Base-by-base conservation (phyloP, 2,888 invertebrate species). In the Epinotia nisella region DNA sequence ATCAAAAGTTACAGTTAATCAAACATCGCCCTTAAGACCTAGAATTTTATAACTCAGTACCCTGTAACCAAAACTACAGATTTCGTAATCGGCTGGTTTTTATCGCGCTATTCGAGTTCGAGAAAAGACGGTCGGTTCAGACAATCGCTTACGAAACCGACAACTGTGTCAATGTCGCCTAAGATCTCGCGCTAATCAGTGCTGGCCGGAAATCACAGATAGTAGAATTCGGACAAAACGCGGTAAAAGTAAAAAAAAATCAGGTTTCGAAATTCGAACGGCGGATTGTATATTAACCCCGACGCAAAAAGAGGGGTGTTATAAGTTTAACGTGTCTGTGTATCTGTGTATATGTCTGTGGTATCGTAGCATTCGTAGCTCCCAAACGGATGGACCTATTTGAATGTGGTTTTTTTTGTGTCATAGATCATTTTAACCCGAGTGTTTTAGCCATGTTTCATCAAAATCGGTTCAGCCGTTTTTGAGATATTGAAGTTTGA, bases 111-210 rank as follows among this genome's bases (percentile, higher is more conserved):
- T 72, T 72, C 67, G 72, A 59, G 67, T 62, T 72, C 61, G 61
- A 72, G 67, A 67, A 72, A 72, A 72, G 72, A 72, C 72, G 72
- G 72, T 61, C 70, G 45, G 62, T 70, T 49, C 74, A 74, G 84
- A 84, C 85, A 87, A 86, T 84, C 85, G 81, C 82, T 89, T 89
- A 89, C 89, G 86, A 87, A 83, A 88, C 83, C 79, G 79, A 78
- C 81, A 89, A 84, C 84, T 87, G 84, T 89, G 90, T 89, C 89
- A 89, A 89, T 89, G 89, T 88, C 89, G 81, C 62, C 76, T 70
- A 70, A 66, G 65, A 73, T 75, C 72, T 75, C 75, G 73, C 65
- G 70, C 69, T 70, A 75, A 70, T 72, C 72, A 64, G 62, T 49
- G 35, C 70, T 66, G 72, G 67, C 72, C 67, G 67, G 72, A 72